phyloP scores from a whole-genome alignment of 2,797 vertebrate species.

The Cercopithecus diana region DNA sequence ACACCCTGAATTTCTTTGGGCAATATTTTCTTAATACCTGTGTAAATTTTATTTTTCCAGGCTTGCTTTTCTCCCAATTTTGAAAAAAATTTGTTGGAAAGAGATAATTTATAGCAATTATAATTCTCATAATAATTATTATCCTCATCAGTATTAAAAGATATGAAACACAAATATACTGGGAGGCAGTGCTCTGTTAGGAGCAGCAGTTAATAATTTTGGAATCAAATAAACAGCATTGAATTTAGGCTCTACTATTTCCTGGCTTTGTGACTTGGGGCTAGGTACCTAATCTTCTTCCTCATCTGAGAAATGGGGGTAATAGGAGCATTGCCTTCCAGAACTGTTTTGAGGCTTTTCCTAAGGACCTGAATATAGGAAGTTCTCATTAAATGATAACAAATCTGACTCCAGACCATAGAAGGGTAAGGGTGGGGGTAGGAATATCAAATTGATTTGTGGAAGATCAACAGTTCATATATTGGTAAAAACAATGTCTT shows the following conservation, averaged over 20 bases:
- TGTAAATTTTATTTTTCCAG: constrained; percentile 32
- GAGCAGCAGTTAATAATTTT: background rate
- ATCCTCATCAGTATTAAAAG: background rate
- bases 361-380: background rate
- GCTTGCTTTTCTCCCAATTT: constrained; percentile 3
- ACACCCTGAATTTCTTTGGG: background rate
- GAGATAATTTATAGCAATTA: constrained; percentile 16
- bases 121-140: background rate
- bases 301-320: background rate
- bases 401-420: background rate
- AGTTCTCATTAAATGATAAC: background rate
- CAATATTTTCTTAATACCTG: constrained; percentile 28
- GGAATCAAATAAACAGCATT: background rate
- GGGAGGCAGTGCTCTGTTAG: background rate
- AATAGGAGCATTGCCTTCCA: background rate
- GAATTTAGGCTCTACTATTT: background rate
- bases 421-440: accelerated
- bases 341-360: background rate
- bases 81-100: constrained; percentile 30
- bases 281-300: background rate
- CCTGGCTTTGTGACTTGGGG: background rate
- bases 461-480: background rate
- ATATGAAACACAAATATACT: background rate
- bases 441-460: background rate
- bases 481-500: background rate